Evolutionary conservation across 2,888 invertebrate genomes (phyloP).

Genomic region (Erebia aethiops): DNA sequence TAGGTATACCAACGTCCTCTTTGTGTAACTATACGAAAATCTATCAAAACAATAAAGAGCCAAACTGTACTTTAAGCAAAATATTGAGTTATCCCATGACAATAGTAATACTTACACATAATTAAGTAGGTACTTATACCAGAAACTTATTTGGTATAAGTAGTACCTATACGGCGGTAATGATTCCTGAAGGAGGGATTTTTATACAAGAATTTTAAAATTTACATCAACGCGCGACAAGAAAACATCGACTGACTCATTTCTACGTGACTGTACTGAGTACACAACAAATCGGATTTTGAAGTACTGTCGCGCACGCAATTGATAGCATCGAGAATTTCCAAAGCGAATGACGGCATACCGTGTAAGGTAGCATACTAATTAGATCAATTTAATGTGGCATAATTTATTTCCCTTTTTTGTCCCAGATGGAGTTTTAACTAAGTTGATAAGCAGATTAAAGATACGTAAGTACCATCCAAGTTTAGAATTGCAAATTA

Average conservation of each 20-base stretch:
- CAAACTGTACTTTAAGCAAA: too few relatives aligned
- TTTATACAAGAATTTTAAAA: neutral
- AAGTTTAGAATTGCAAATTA: neutral
- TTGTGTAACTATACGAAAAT: too few relatives aligned
- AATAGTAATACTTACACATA: too few relatives aligned
- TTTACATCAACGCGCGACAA: constrained; percentile 26
- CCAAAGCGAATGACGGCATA: constrained; percentile 54
- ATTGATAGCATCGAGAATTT: constrained; percentile 57
- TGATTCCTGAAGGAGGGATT: neutral
- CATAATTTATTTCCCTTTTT: constrained; percentile 24
- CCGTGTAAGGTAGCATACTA: constrained; percentile 55
- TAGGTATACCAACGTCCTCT: too few relatives aligned
- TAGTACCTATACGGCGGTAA: too few relatives aligned
- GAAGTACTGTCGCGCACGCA: constrained; percentile 61
- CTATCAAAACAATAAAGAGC: too few relatives aligned
- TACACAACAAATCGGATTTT: constrained; percentile 57
- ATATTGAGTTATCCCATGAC: too few relatives aligned
- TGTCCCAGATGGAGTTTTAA: neutral
- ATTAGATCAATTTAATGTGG: constrained; percentile 44
- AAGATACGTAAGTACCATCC: neutral
- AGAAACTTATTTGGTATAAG: too few relatives aligned
- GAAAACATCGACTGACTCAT: constrained; percentile 49
- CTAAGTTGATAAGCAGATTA: neutral
- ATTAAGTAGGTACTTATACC: too few relatives aligned
- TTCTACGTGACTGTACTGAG: constrained; percentile 70